Evolutionary conservation across 2,888 invertebrate species (phyloP), one percentile per base, ranked within the genome.

Genomic region (Agonopterix arenella): DNA sequence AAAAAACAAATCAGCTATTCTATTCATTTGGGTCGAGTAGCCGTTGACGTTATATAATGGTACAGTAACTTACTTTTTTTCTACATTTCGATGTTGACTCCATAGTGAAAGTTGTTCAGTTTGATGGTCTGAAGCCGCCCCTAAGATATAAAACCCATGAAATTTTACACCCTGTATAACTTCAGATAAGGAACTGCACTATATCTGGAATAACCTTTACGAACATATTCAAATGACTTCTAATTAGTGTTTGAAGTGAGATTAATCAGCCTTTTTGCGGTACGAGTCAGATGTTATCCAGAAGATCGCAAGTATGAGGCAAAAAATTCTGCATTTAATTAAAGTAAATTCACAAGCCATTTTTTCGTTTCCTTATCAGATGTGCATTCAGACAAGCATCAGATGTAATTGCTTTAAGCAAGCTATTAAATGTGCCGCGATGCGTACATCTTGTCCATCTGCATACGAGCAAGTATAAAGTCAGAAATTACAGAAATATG

Each of bases 281-380:
- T 64, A 64, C 57, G 66, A 62, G 60, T 67, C 62, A 61, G 66
- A 74, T 73, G 51, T 65, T 73, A 76, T 79, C 76, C 62, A 47
- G 52, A 56, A 58, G 48, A 65, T 62, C 59, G 28, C 28, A 61
- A 62, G 63, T 65, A 68, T 66, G 61, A 59, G 69, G 71, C 62
- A 66, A 74, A 75, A 76, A 73, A 76, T 66, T 68, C 67, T 57
- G 73, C 70, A 73, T 85, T 84, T 80, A 82, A 84, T 84, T 84
- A 80, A 83, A 78, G 70, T 70, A 72, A 73, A 71, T 74, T 66
- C 68, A 72, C 67, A 70, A 68, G 70, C 68, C 64, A 60, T 79
- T 84, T 80, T 74, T 80, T 74, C 66, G 59, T 75, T 66, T 61
- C 60, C 71, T 82, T 86, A 86, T 85, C 86, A 80, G 83, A 84